Evolutionary conservation across 2,797 vertebrate genomes (phyloP).

Genomic region (Eutrigla gurnardus): DNA sequence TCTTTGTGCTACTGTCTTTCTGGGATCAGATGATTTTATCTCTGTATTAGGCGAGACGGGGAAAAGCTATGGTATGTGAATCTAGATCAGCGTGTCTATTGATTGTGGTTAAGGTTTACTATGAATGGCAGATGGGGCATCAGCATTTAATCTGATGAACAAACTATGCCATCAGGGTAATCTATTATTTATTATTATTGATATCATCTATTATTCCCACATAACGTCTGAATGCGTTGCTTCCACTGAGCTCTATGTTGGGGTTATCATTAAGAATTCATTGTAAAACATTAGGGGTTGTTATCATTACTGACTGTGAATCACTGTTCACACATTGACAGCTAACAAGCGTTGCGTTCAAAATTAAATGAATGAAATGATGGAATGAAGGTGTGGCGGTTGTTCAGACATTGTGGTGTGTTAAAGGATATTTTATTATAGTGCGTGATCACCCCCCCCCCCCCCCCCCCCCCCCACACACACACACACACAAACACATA

Average conservation of each 20-base stretch:
- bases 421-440: not conserved
- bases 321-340: not conserved
- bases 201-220: slow-evolving; percentile 16
- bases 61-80: slow-evolving; percentile 41
- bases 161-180: slow-evolving; percentile 17
- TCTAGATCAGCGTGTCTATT: slow-evolving; percentile 53
- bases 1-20: slow-evolving; percentile 50
- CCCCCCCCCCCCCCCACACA: no score
- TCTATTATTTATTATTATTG: slow-evolving; percentile 47
- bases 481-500: no score
- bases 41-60: slow-evolving; percentile 26
- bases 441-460: not conserved
- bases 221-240: not conserved
- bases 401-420: slow-evolving; percentile 1
- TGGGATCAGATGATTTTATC: slow-evolving; percentile 55
- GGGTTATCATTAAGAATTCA: not conserved
- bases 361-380: slow-evolving; percentile 27
- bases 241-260: not conserved
- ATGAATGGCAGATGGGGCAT: slow-evolving; percentile 48
- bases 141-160: slow-evolving; percentile 46
- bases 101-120: slow-evolving; percentile 49
- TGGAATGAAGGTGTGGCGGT: not conserved
- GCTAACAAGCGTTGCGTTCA: not conserved
- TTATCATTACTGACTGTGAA: not conserved
- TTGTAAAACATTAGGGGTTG: not conserved